These are phyloP conservation scores for Rosalia funebris DNA, from an alignment of 2,888 invertebrate genomes.

Conservation along the genomic window DNA sequence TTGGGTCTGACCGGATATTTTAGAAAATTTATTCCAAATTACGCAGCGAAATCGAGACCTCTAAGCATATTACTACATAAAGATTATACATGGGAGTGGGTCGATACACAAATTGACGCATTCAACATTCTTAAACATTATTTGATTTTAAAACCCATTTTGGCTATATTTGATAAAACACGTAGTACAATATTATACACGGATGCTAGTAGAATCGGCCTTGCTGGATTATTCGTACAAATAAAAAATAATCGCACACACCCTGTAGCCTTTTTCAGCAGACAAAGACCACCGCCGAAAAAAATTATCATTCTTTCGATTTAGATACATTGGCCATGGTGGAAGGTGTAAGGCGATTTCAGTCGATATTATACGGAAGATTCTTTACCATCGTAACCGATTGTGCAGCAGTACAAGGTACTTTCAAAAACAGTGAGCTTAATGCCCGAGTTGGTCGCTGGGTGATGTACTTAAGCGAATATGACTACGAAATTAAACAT, in stretches of 20 bases:
- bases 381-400: no score
- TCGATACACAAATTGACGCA: slow-evolving; percentile 9
- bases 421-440: no score
- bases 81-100: slow-evolving; percentile 31
- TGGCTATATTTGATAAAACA: slow-evolving; percentile 17
- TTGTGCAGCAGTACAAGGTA: no score
- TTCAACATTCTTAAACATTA: slow-evolving; percentile 20
- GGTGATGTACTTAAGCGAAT: no score
- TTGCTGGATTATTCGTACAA: slow-evolving; percentile 27
- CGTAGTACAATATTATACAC: slow-evolving; percentile 21
- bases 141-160: slow-evolving; percentile 21
- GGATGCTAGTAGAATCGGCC: slow-evolving; percentile 28
- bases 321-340: no score
- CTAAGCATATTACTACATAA: slow-evolving; percentile 28
- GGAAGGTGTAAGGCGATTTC: no score
- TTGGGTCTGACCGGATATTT: slow-evolving; percentile 22
- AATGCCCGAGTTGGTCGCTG: no score
- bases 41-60: slow-evolving; percentile 35
- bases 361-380: no score
- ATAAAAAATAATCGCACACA: slow-evolving; percentile 26
- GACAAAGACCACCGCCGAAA: no score
- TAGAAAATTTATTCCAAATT: slow-evolving; percentile 27
- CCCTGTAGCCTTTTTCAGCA: slow-evolving; percentile 49
- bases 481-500: no score
- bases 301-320: no score